phyloP scores from a whole-genome alignment of 2,797 vertebrate species.

The Myotis pilosus region DNA sequence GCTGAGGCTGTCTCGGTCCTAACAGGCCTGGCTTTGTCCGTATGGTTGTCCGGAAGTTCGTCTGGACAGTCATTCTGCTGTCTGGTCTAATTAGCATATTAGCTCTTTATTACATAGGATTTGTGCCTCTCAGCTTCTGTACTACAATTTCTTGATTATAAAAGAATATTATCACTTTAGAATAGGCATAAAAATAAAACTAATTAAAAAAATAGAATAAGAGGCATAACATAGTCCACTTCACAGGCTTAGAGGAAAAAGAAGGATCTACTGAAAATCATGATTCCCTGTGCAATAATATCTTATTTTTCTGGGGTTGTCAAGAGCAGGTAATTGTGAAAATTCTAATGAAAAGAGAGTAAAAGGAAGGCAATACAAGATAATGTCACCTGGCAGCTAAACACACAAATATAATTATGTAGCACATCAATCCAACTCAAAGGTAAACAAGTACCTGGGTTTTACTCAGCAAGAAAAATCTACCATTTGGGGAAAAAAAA shows the following conservation, averaged over 20 bases:
- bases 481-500: neutral
- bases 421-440: neutral
- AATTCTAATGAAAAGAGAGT: neutral
- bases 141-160: conserved; percentile 17
- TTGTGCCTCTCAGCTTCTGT: neutral
- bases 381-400: neutral
- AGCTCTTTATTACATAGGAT: no score
- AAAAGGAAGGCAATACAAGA: neutral
- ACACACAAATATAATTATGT: neutral
- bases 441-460: neutral
- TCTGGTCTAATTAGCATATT: no score
- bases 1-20: no score
- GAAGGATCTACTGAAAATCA: neutral
- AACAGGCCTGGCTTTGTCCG: no score
- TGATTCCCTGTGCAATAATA: neutral
- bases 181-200: neutral
- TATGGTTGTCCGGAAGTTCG: accelerated
- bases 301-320: neutral
- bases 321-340: neutral
- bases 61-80: no score
- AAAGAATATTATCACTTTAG: neutral
- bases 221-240: neutral
- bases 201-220: neutral
- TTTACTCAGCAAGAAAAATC: neutral
- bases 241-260: neutral